Percentiles rank a stretch among this genome's conserved stretches.
Conservation (phyloP, 1,140 invertebrate species). For the Solen grandis region DNA sequence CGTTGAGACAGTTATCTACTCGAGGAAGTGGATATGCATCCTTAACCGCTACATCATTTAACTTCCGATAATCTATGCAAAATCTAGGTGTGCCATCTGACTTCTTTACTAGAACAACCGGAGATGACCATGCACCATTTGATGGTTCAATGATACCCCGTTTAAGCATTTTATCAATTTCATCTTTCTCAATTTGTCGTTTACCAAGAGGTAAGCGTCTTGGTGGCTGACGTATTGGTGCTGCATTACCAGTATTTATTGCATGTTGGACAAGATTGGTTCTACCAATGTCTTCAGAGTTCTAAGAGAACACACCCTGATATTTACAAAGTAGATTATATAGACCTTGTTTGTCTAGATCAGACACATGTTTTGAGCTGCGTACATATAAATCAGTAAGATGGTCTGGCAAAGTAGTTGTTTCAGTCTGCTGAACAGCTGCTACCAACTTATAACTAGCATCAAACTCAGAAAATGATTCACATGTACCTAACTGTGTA, state of each 20-base stretch:
- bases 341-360: background rate
- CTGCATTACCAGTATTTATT: constrained; percentile 42
- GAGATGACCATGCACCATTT: constrained; percentile 33
- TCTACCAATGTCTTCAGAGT: background rate
- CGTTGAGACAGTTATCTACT: constrained; percentile 58
- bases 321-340: background rate
- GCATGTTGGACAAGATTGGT: constrained; percentile 14
- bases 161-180: constrained; percentile 37
- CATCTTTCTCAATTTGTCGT: background rate
- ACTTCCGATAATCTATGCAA: constrained; percentile 65
- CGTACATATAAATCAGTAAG: no score
- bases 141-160: constrained; percentile 38
- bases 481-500: background rate
- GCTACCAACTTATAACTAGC: background rate
- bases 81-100: constrained; percentile 57
- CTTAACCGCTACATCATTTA: constrained; percentile 64
- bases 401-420: no score
- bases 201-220: constrained; percentile 24
- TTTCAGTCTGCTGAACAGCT: background rate
- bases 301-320: background rate
- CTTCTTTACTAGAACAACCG: constrained; percentile 61
- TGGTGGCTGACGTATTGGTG: background rate
- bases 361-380: constrained; percentile 5
- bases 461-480: constrained; percentile 3
- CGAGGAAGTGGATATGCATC: constrained; percentile 66